Evolutionary conservation across 1,140 invertebrate genomes (phyloP).

Genomic region (Drosophila athabasca): DNA sequence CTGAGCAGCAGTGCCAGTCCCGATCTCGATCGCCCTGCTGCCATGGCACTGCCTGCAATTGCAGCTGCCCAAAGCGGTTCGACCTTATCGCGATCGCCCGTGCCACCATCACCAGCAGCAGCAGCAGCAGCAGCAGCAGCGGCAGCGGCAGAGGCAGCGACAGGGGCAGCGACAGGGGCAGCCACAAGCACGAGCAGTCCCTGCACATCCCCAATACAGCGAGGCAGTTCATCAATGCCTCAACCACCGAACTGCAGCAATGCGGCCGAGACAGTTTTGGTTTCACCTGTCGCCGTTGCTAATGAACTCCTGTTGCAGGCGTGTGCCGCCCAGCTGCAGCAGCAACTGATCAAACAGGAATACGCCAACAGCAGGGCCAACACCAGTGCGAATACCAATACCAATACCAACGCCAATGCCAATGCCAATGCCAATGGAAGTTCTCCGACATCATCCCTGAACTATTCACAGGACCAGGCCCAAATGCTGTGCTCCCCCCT

Average conservation of each 20-base stretch:
- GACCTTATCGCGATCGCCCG: conserved; percentile 65
- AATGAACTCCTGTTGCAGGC: conserved; percentile 74
- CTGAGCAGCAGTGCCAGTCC: conserved; percentile 15
- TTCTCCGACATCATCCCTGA: too few relatives aligned
- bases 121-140: conserved; percentile 57
- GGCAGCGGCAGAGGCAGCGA: conserved; percentile 33
- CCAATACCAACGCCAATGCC: not conserved
- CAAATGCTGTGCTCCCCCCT: conserved; percentile 48
- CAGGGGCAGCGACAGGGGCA: conserved; percentile 29
- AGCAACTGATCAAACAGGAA: conserved; percentile 79
- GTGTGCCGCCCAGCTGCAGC: conserved; percentile 68
- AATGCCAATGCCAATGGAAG: conserved; percentile 12
- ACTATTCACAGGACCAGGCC: conserved; percentile 28
- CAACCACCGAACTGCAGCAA: conserved; percentile 32
- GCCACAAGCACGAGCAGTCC: conserved; percentile 38
- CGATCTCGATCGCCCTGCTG: not conserved
- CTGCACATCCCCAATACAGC: conserved; percentile 41
- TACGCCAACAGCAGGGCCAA: conserved; percentile 48
- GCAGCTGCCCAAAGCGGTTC: conserved; percentile 69
- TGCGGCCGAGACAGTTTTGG: conserved; percentile 32
- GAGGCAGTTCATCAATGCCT: conserved; percentile 59
- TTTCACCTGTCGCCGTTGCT: conserved; percentile 70
- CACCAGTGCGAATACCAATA: conserved; percentile 24
- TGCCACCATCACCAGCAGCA: conserved; percentile 64
- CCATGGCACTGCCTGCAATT: conserved; percentile 29